Base-by-base conservation (phyloP, 1,140 invertebrate species). In the Augochlora pura region DNA sequence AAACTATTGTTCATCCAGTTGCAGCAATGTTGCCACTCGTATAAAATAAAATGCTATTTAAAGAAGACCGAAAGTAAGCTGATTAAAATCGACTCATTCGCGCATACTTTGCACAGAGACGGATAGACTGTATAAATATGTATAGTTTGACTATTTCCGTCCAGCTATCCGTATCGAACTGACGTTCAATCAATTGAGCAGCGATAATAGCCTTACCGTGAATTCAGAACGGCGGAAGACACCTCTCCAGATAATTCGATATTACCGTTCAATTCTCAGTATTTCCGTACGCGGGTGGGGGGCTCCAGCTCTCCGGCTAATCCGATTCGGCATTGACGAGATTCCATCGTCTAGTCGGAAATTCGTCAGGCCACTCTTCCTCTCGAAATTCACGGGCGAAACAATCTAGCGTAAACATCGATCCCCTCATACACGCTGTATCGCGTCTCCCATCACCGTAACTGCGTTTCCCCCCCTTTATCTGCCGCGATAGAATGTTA, bases 191-290 rank as follows among this genome's bases (percentile, higher is more conserved):
- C 38, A 69, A 78, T 72, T 42, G 27, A 64, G 4, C 18, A 23
- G 23, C 18, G 32, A 65, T 72, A 18, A 25, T 23, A 46, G 38
- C 16, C 49, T 72, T 46, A 46, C 25, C 68, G 23, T 39, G 70
- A 59, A 65, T 65, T 78, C 60, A 62, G n/a, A 57, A n/a, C 7
- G 10, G 38, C 32, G 52, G 25, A 27, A 16, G 76, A 72, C 67
- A 66, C 52, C 70, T 74, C 77, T 18, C 5, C 49, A 49, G 52
- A 79, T 79, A 79, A 79, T 66, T 79, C 63, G 77, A 79, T 74
- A 79, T 79, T 79, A 74, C 71, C 77, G 63, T 79, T 79, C 77
- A 70, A 79, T 79, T 79, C 77, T 59, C 6, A 67, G 71, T 79
- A 79, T 74, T 60, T 80, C 78, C 78, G 78, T 68, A 66, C 27